Evolutionary conservation across 2,113 vertebrate genomes (phyloP).

Genomic region (Phaethon lepturus): DNA sequence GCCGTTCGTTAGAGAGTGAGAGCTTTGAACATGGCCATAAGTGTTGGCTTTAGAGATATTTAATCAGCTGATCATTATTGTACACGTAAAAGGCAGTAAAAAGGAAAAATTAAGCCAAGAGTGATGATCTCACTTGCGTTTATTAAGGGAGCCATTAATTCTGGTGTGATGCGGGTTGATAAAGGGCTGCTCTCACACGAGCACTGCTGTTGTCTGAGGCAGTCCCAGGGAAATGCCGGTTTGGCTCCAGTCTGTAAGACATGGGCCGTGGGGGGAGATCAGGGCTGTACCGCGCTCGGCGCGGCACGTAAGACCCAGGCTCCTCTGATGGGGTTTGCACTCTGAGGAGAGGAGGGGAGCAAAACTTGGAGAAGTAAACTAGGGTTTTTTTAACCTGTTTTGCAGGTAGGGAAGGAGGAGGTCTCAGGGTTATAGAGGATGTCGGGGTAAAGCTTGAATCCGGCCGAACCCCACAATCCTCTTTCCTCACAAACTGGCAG

Average conservation of each 20-base stretch:
- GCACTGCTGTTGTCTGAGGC: neutral
- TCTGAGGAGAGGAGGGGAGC: neutral
- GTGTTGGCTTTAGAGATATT: constrained; percentile 20
- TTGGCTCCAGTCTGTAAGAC: neutral
- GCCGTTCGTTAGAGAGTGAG: neutral
- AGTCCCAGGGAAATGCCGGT: neutral
- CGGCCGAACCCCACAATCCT: neutral
- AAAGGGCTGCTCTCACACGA: neutral
- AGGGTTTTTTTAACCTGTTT: neutral
- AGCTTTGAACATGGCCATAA: neutral
- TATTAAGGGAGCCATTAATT: constrained; percentile 48
- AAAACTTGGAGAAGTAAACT: neutral
- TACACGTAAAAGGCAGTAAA: constrained; percentile 45
- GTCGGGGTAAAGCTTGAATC: neutral
- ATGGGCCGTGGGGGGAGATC: neutral
- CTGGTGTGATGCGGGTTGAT: neutral
- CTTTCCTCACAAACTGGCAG: neutral
- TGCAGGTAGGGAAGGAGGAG: neutral
- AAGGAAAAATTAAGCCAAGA: constrained; percentile 45
- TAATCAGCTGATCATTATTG: constrained; percentile 57
- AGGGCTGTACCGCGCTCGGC: fast-evolving
- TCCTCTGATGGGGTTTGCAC: neutral
- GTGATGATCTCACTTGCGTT: constrained; percentile 51
- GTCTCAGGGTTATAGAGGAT: neutral
- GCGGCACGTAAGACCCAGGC: fast-evolving